Evolutionary conservation across 1,140 invertebrate genomes (phyloP), one percentile per base, ranked within the genome.

Genomic region (Vanessa tameamea): DNA sequence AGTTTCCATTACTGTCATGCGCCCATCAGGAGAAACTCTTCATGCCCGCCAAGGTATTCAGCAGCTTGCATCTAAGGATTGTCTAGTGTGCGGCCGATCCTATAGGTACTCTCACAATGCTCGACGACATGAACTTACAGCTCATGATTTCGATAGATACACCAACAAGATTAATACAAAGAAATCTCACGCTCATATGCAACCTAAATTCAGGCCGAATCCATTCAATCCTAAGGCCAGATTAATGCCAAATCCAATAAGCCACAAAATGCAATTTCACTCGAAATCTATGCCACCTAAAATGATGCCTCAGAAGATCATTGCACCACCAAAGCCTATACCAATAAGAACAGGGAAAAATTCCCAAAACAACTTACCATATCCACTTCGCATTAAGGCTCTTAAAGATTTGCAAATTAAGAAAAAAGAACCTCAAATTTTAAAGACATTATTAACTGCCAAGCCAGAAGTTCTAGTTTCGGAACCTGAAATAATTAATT

Each of bases 91-190:
- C 57, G 92, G 91, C 9, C 86, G 93, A 57, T 86, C 89, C 11
- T 93, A 93, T 68, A 85, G 92, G 65, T 93, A 93, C 73, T 93
- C 93, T 0, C 93, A 93, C 72, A 93, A 93, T 75, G 93, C 93
- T 0, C 78, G 93, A n/a, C 84, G 93, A 11, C 93, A 93, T 50
- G 93, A 93, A 72, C 87, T 93, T 20, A 91, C 86, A 6, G 78
- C 93, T 2, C 93, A 93, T 68, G 80, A 87, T 53, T 93, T 93
- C 65, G 93, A 93, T 76, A 87, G 93, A 65, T 93, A 93, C 72
- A 93, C 92, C n/a, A 93, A 93, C 70, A 93, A 93, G 83, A 82
- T 87, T 9, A 83, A 82, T 13, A 71, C 81, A 47, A 90, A 91
- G 75, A 89, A 92, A 69, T 76, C 84, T 2, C 78, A 78, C 13